Conservation (phyloP, 1,140 invertebrate species). For the Tetragonula clypearis region DNA sequence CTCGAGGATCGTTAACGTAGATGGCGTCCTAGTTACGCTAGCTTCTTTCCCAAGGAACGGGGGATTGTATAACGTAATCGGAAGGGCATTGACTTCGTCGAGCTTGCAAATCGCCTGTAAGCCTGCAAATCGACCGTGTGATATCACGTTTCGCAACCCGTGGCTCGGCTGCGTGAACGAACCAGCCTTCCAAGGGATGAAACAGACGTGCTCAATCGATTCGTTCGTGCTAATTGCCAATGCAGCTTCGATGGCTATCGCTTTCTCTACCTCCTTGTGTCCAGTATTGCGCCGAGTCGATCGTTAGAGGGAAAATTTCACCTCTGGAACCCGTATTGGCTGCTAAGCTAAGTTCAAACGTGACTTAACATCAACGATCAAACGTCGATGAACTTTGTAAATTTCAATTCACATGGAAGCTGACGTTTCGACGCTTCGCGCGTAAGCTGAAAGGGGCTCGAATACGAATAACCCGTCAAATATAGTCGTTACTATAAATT, state of each 20-base stretch:
- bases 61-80: constrained; percentile 31
- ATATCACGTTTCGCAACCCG: constrained; percentile 45
- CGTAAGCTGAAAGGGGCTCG: too few relatives aligned
- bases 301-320: too few relatives aligned
- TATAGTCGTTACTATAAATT: too few relatives aligned
- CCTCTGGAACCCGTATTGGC: too few relatives aligned
- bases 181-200: constrained; percentile 13
- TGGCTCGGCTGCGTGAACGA: constrained; percentile 18
- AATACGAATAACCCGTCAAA: too few relatives aligned
- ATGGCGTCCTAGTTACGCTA: constrained; percentile 3
- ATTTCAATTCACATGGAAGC: too few relatives aligned
- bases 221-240: not conserved
- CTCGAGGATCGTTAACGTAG: not conserved
- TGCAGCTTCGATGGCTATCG: not conserved
- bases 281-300: too few relatives aligned
- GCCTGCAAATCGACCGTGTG: constrained; percentile 46
- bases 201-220: constrained; percentile 17
- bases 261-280: not conserved
- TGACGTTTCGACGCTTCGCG: too few relatives aligned
- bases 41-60: constrained; percentile 4
- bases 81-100: constrained; percentile 46
- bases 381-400: too few relatives aligned
- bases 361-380: too few relatives aligned
- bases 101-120: constrained; percentile 44
- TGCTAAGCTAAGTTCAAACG: too few relatives aligned